Base-by-base conservation (phyloP, 2,888 invertebrate species). In the Epinotia bilunana region DNA sequence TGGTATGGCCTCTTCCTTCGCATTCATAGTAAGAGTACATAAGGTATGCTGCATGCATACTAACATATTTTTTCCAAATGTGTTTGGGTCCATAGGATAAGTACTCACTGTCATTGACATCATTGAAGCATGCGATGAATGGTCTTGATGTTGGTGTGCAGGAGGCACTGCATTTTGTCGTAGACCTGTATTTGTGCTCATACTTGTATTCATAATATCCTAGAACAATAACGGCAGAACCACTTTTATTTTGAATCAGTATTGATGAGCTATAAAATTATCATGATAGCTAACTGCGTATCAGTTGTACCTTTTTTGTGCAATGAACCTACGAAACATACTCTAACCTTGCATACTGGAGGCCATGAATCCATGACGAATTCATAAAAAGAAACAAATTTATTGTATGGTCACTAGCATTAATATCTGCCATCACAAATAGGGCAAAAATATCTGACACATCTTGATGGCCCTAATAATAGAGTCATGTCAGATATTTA, bases 71-170 rank as follows among this genome's bases (percentile, higher is more conserved):
- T 33, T 33, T 6, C 33, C 6, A 33, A 7, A 7, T 33, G 6
- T 6, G 1, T 33, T 33, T 33, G 33, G 33, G 13, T 46, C 46
- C 13, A 46, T 49, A n/a, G 39, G 13, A 61, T 61, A 43, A 16
- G 64, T 77, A 81, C 89, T 88, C 83, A 91, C 91, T 63, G 90
- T 90, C 91, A 91, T 91, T 55, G 87, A 81, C 89, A 90, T 88
- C 76, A 82, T 83, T 72, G 80, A 72, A n/a, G n/a, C n/a, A 33
- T 77, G 72, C 1, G 43, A n/a, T n/a, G 70, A 33, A 60, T 65
- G 58, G 11, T 63, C 18, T 18, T 55, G 53, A 57, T 39, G n/a
- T 33, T 55, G 49, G 16, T 74, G 62, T 4, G 80, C 80, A 43
- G 78, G 78, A 12, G 60, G 64, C 9, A 77, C 78, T 76, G 80